These are phyloP conservation scores for Spatula versicolor DNA, from an alignment of 2,797 vertebrate species.

Conservation along the genomic window DNA sequence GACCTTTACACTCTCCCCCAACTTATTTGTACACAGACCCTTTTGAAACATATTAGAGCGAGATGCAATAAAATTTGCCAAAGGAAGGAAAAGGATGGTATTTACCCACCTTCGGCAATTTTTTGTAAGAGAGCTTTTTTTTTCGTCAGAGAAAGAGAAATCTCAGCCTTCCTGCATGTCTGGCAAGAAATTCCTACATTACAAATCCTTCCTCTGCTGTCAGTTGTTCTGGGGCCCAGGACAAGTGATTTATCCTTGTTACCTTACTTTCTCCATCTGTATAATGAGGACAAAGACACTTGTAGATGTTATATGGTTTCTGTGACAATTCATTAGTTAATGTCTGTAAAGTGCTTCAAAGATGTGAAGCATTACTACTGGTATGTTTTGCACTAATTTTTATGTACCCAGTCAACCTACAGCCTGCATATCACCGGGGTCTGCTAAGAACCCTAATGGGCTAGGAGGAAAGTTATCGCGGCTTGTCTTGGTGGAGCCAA, in stretches of 20 bases:
- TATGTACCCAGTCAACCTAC: not conserved
- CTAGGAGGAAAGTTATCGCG: not conserved
- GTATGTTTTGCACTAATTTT: not conserved
- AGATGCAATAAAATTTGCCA: not conserved
- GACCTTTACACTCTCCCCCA: constrained; percentile 54
- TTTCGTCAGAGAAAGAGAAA: not conserved
- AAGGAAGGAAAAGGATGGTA: not conserved
- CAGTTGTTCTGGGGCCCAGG: not conserved
- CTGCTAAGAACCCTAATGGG: not conserved
- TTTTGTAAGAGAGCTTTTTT: not conserved
- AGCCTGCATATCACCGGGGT: not conserved
- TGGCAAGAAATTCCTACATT: not conserved
- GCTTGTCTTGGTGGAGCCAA: not conserved
- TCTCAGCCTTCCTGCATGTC: not conserved
- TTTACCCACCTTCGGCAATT: not conserved
- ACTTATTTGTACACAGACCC: not conserved
- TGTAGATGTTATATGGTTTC: not conserved
- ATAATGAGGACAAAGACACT: not conserved
- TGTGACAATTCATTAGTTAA: constrained; percentile 28
- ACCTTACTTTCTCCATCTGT: constrained; percentile 7
- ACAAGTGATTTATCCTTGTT: not conserved
- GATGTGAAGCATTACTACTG: not conserved
- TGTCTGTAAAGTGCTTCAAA: not conserved
- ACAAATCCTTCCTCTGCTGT: not conserved
- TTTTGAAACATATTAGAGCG: not conserved